phyloP scores from a whole-genome alignment of 2,888 invertebrate genomes.

The Cyaniris semiargus region DNA sequence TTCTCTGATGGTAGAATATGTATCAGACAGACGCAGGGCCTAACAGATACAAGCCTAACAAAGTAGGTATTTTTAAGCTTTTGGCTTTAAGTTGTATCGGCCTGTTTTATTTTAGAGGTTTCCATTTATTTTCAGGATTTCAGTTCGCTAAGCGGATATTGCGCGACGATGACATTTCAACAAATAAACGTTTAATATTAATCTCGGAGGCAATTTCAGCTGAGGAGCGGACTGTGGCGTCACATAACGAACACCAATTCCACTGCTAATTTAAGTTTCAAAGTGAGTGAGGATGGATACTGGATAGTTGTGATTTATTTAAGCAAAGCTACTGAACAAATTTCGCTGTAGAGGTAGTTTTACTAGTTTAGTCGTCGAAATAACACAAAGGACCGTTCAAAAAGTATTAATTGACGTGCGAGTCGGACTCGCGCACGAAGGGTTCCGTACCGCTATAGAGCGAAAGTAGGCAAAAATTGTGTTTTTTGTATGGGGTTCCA shows the following conservation, averaged over 20 bases:
- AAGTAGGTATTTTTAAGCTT: background rate
- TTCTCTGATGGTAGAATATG: too few species aligned
- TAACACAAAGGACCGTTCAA: background rate
- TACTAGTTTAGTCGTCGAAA: too few species aligned
- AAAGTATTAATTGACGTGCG: too few species aligned
- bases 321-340: too few species aligned
- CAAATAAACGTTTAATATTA: background rate
- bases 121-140: conserved; percentile 1
- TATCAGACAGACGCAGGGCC: too few species aligned
- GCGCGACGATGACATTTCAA: background rate
- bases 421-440: too few species aligned
- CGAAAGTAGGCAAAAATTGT: too few species aligned
- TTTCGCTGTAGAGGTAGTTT: too few species aligned
- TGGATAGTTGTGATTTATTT: background rate
- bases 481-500: too few species aligned
- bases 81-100: background rate
- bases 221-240: background rate
- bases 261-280: background rate
- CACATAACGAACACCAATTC: background rate
- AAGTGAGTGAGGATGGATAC: background rate
- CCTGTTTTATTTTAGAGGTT: background rate
- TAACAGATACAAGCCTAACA: background rate
- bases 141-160: conserved; percentile 15
- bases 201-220: background rate
- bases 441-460: too few species aligned